Evolutionary conservation across 2,797 vertebrate species (phyloP).

Genomic region (Esox masquinongy): DNA sequence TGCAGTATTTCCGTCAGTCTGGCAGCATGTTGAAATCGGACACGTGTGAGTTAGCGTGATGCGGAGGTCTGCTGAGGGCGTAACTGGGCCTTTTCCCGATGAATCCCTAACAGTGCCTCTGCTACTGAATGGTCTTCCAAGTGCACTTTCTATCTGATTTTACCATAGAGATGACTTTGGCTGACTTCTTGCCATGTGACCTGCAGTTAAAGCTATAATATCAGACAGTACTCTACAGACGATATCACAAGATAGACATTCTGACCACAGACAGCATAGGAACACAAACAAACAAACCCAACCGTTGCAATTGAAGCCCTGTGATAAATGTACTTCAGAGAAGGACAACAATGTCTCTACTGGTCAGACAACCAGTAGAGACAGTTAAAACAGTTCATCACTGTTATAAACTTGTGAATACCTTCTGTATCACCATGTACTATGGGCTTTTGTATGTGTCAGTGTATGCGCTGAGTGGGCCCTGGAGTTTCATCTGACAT

Average conservation of each 20-base stretch:
- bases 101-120: slow-evolving; percentile 61
- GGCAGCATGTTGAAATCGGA: slow-evolving; percentile 94
- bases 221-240: not conserved
- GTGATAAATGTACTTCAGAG: not conserved
- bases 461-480: not conserved
- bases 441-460: not conserved
- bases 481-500: not conserved
- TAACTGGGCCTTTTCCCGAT: slow-evolving; percentile 63
- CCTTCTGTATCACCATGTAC: not conserved
- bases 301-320: not conserved
- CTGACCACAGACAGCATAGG: not conserved
- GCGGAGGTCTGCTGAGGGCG: slow-evolving; percentile 8
- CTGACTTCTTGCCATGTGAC: slow-evolving; percentile 24
- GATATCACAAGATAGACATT: not conserved
- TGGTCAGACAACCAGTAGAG: not conserved
- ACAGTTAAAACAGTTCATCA: not conserved
- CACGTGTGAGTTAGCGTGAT: slow-evolving; percentile 89
- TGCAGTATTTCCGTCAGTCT: slow-evolving; percentile 97
- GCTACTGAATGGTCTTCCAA: slow-evolving; percentile 42
- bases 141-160: slow-evolving; percentile 51
- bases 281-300: not conserved
- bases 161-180: slow-evolving; percentile 50
- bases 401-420: not conserved
- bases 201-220: slow-evolving; percentile 10
- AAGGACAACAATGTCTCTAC: not conserved